Base-by-base conservation (phyloP, 2,797 vertebrate species). In the Coreius guichenoti region DNA sequence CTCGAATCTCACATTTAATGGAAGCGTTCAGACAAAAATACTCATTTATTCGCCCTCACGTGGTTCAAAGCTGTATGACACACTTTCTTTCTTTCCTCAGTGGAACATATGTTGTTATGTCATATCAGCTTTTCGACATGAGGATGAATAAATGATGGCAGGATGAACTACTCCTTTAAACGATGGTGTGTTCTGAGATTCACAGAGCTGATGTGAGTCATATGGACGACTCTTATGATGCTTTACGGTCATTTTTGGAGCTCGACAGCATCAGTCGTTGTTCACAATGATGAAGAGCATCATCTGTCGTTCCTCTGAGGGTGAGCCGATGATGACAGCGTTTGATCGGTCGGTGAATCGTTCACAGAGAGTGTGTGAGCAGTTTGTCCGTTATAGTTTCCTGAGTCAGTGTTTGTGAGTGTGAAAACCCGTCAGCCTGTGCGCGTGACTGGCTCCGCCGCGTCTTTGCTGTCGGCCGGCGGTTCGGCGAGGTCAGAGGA, bases 401-500 rank as follows among this genome's bases (percentile, higher is more conserved):
- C 80, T 81, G 81, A 82, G 81, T 63, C 54, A n/a, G 54, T 61
- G 56, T 45, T 11, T 74, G 51, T 81, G 89, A 36, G 63, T 47
- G 65, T n/a, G 43, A 16, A 4, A 1, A 3, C 7, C 49, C 33
- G 81, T 95, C 91, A 96, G 77, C 91, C 93, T 0, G 87, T 45
- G 69, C 89, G 88, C 45, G 93, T 94, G 82, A 93, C 91, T 3
- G 86, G 78, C 88, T 94, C 93, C 23, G 61, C 77, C 54, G 86
- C 88, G 80, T 96, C 94, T 89, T 95, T 95, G 13, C 84, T 88
- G 1, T 97, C 95, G 47, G 81, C 51, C 43, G 83, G 87, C 0
- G 89, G 81, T 80, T 97, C 96, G 17, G 92, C 85, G 76, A 95
- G 92, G 86, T 97, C 96, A 0, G 94, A 92, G 0, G 92, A 91